These are phyloP conservation scores for Poeciliopsis turrubarensis DNA, from an alignment of 2,113 vertebrate genomes.

Conservation along the genomic window DNA sequence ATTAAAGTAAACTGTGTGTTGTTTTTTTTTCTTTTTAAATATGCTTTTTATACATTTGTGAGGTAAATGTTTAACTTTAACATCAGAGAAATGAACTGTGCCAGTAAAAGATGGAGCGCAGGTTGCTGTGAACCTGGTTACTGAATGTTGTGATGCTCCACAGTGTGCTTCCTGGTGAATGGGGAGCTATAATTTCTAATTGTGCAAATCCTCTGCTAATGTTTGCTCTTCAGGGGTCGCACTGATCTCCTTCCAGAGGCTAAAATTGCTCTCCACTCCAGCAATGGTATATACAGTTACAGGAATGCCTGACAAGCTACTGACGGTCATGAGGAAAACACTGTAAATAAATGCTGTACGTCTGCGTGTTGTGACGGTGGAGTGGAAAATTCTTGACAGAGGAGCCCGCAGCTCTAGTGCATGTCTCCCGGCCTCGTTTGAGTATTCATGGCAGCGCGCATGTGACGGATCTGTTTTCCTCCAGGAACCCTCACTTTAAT, in stretches of 20 bases:
- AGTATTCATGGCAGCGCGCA: slow-evolving; percentile 46
- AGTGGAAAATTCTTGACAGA: slow-evolving; percentile 59
- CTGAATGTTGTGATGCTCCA: background rate
- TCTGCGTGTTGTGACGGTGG: slow-evolving; percentile 36
- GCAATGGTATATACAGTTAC: slow-evolving; percentile 25
- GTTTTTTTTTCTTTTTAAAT: background rate
- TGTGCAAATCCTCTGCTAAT: slow-evolving; percentile 13
- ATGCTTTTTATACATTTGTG: too few species aligned
- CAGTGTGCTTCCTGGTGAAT: slow-evolving; percentile 14
- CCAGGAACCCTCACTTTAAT: background rate
- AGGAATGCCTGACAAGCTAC: slow-evolving; percentile 21
- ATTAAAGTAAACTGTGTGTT: background rate
- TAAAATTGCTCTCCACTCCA: slow-evolving; percentile 30
- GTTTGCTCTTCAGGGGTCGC: slow-evolving; percentile 17
- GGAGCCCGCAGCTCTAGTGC: slow-evolving; percentile 23
- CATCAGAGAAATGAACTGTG: background rate
- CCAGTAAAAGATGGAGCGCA: background rate
- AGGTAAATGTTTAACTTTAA: too few species aligned
- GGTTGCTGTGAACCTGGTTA: background rate
- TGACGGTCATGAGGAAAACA: slow-evolving; percentile 23
- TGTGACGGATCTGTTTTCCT: slow-evolving; percentile 16
- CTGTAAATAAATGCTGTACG: slow-evolving; percentile 44
- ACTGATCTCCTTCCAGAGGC: slow-evolving; percentile 6
- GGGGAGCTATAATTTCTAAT: slow-evolving; percentile 24
- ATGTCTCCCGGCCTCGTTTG: slow-evolving; percentile 39